A percentile compares a stretch with the other conserved stretches of the same genome.
Evolutionary conservation across 2,888 invertebrate genomes (phyloP).

Genomic region (Periphyllus acericola): DNA sequence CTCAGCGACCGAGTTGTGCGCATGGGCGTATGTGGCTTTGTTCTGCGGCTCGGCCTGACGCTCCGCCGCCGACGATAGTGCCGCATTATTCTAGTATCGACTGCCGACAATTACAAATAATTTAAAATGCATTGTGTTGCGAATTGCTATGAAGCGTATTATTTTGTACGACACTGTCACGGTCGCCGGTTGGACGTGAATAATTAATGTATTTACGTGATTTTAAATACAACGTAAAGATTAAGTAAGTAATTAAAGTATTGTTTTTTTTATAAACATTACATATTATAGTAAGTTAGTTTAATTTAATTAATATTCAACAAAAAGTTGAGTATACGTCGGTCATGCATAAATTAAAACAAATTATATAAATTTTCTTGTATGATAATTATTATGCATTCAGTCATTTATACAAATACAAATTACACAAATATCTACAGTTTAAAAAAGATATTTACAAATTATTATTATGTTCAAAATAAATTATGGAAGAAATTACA

Average conservation of each 20-base stretch:
- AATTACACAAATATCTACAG: background rate
- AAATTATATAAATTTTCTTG: background rate
- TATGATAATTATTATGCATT: background rate
- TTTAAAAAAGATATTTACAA: background rate
- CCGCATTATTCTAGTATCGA: background rate
- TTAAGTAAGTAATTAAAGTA: background rate
- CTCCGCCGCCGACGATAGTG: no score
- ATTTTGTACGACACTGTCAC: no score
- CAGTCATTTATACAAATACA: background rate
- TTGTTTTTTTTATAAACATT: slow-evolving; percentile 8
- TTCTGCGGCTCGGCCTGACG: no score
- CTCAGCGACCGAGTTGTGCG: no score
- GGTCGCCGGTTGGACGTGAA: no score
- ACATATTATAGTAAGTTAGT: background rate
- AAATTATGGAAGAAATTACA: background rate
- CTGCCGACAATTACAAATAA: background rate
- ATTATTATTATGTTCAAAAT: background rate
- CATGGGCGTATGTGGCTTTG: no score
- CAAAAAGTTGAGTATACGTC: background rate
- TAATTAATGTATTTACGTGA: no score
- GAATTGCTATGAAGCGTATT: no score
- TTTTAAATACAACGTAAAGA: no score
- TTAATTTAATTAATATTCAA: background rate
- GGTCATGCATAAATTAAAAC: background rate
- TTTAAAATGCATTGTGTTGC: background rate